These are phyloP conservation scores for Corythornis madagascariensis DNA, from an alignment of 2,113 vertebrate species.

Conservation along the genomic window DNA sequence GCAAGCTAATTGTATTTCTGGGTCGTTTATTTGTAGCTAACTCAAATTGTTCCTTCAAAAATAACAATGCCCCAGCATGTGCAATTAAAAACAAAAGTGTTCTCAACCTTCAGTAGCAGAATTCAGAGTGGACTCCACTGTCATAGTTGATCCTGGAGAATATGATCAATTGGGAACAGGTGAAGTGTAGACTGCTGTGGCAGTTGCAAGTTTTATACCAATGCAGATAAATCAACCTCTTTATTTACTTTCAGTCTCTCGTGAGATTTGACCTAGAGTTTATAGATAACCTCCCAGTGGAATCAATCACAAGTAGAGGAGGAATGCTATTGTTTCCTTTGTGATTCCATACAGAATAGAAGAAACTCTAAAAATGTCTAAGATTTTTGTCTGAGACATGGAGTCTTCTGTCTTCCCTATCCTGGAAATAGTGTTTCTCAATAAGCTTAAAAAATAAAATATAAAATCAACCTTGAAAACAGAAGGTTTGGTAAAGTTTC, in stretches of 20 bases:
- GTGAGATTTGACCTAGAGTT: neutral
- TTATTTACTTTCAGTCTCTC: neutral
- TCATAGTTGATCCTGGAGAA: neutral
- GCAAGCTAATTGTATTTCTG: neutral
- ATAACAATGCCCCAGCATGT: neutral
- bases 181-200: neutral
- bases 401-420: neutral
- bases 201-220: neutral
- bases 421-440: neutral
- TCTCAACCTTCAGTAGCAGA: neutral
- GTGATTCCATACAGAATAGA: neutral
- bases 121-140: neutral
- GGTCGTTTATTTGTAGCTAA: neutral
- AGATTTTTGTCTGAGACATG: neutral
- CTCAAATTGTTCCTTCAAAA: neutral
- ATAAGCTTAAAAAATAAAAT: neutral
- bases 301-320: slow-evolving; percentile 6
- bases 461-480: neutral
- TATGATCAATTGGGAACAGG: neutral
- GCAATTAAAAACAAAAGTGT: neutral
- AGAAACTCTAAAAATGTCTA: neutral
- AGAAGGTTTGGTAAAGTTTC: neutral
- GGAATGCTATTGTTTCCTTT: neutral
- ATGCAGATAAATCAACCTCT: neutral
- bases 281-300: neutral